Conservation (phyloP, 2,113 vertebrate species). For the Cephalopholis sonnerati region DNA sequence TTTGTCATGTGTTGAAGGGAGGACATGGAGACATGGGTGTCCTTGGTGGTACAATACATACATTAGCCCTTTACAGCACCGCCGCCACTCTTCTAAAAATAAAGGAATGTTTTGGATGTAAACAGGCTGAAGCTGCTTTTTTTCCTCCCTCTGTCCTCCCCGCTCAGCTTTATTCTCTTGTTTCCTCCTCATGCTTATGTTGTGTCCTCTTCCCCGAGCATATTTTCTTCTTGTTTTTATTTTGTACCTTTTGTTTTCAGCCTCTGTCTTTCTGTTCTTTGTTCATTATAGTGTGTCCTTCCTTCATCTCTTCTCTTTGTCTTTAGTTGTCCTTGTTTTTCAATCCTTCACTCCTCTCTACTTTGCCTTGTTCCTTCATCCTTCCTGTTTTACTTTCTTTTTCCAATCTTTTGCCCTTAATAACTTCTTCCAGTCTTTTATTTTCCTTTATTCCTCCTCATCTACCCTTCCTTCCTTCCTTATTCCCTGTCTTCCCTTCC, state of each 20-base stretch:
- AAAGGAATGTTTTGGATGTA: background rate
- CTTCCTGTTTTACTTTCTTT: no score
- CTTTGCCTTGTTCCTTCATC: background rate
- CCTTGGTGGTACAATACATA: constrained; percentile 34
- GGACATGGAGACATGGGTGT: background rate
- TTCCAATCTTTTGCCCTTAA: no score
- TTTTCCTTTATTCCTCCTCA: no score
- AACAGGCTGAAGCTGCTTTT: background rate
- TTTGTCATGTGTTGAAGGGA: background rate
- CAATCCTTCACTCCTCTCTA: background rate
- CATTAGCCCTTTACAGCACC: constrained; percentile 16
- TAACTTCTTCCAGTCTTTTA: no score
- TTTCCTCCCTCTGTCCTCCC: no score
- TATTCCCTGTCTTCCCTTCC: background rate
- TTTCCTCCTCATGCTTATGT: background rate
- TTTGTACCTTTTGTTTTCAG: no score
- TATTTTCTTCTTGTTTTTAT: background rate
- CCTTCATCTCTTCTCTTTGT: background rate
- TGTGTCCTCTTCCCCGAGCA: background rate
- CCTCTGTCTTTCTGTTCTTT: background rate
- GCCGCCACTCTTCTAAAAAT: background rate
- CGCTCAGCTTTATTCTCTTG: background rate
- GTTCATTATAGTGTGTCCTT: background rate
- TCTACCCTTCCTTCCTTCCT: background rate
- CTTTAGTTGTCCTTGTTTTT: background rate